A percentile compares a stretch with the other conserved stretches of the same genome.
Conservation (phyloP, 2,113 vertebrate species). For the Arvicanthis niloticus region DNA sequence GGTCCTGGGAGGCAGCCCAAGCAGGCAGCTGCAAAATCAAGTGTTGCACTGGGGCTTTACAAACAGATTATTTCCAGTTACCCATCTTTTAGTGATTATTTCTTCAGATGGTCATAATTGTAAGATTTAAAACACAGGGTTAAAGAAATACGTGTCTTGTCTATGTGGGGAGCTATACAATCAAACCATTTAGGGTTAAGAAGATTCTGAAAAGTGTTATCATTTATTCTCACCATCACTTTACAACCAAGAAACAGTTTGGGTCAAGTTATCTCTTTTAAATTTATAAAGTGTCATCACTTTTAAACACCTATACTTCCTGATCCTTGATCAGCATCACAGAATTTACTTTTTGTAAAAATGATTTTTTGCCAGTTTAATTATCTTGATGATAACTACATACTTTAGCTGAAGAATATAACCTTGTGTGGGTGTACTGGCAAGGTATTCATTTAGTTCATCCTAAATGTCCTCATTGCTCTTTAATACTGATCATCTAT, state of each 20-base stretch:
- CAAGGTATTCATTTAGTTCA: background rate
- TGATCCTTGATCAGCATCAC: background rate
- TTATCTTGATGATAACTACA: background rate
- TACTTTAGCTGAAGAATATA: slow-evolving; percentile 21
- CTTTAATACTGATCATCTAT: slow-evolving; percentile 36
- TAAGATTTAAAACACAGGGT: background rate
- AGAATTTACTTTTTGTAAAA: slow-evolving; percentile 32
- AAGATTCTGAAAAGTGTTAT: background rate
- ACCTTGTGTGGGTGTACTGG: background rate
- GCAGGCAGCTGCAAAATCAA: background rate
- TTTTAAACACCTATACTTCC: background rate
- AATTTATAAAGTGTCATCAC: background rate
- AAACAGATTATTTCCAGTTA: background rate
- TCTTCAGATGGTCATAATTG: slow-evolving; percentile 13
- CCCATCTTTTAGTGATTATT: slow-evolving; percentile 9
- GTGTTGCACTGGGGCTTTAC: background rate
- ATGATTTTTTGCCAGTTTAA: slow-evolving; percentile 17
- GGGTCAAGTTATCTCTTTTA: background rate
- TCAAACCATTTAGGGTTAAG: background rate
- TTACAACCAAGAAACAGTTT: background rate
- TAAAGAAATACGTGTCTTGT: background rate
- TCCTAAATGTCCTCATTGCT: background rate
- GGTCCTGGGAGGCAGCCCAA: slow-evolving; percentile 4
- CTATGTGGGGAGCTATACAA: background rate
- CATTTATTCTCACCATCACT: background rate